Evolutionary conservation across 1,140 invertebrate genomes (phyloP).

Genomic region (Lethrus apterus): DNA sequence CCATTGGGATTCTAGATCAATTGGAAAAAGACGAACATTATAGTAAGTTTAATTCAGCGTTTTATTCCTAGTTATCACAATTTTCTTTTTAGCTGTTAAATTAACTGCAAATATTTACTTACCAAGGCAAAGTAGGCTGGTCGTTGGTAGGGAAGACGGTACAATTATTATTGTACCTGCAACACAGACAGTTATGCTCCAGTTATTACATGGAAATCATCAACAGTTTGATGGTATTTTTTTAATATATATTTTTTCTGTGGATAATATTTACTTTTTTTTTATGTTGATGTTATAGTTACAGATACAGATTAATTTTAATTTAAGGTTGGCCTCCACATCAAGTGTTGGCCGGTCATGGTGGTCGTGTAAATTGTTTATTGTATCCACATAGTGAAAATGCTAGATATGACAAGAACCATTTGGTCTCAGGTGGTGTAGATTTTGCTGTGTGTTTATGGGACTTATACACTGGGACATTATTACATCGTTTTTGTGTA

Average conservation of each 20-base stretch:
- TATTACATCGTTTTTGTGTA: constrained; percentile 93
- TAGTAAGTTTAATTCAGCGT: constrained; percentile 20
- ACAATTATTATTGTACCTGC: constrained; percentile 95
- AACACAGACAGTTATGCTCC: constrained; percentile 90
- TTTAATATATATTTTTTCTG: not conserved
- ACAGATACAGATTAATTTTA: no score
- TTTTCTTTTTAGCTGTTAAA: constrained; percentile 49
- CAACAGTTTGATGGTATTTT: constrained; percentile 73
- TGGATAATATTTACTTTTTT: not conserved
- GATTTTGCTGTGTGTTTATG: constrained; percentile 97
- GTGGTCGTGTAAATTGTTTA: constrained; percentile 89
- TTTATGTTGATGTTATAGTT: constrained; percentile 2
- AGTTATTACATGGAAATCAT: constrained; percentile 84
- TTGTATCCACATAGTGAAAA: constrained; percentile 91
- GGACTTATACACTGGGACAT: constrained; percentile 86
- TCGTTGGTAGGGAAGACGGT: constrained; percentile 92
- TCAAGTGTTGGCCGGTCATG: constrained; percentile 84
- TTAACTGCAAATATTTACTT: constrained; percentile 90
- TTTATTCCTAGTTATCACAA: not conserved
- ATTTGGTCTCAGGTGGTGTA: constrained; percentile 90
- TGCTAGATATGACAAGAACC: constrained; percentile 84
- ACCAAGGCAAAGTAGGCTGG: constrained; percentile 83
- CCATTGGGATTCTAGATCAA: constrained; percentile 86
- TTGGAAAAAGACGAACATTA: constrained; percentile 50
- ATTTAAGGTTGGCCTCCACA: constrained; percentile 85